Evolutionary conservation across 2,888 invertebrate species (phyloP).

Genomic region (Xanthia togata): DNA sequence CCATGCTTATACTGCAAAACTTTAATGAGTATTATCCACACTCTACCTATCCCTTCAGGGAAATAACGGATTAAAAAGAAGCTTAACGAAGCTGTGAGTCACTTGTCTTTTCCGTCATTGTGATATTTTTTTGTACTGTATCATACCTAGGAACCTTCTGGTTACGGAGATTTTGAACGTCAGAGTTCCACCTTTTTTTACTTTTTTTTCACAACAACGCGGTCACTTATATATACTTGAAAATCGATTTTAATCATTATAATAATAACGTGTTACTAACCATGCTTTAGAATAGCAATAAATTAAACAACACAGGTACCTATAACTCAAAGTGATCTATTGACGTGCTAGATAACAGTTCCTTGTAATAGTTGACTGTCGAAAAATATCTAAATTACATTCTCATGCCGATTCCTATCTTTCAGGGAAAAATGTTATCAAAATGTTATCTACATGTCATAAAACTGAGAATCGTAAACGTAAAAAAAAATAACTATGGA

Average conservation of each 20-base stretch:
- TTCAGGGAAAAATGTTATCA: neutral
- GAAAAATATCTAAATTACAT: slow-evolving; percentile 28
- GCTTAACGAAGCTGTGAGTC: too few relatives aligned
- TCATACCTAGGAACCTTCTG: too few relatives aligned
- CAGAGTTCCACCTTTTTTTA: too few relatives aligned
- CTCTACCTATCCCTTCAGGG: too few relatives aligned
- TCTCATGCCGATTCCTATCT: slow-evolving; percentile 22
- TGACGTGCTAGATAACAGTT: slow-evolving; percentile 13
- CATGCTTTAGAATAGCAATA: neutral
- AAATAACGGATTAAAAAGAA: too few relatives aligned
- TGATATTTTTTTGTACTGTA: too few relatives aligned
- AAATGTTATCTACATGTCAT: slow-evolving; percentile 9
- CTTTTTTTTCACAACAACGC: too few relatives aligned
- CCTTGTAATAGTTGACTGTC: slow-evolving; percentile 10
- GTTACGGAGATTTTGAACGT: too few relatives aligned
- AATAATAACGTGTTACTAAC: neutral
- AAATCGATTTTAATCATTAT: neutral
- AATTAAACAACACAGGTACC: neutral
- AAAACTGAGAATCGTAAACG: neutral
- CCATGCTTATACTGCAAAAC: neutral
- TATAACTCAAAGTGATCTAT: neutral
- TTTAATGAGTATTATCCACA: too few relatives aligned
- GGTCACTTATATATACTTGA: neutral
- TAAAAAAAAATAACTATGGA: neutral
- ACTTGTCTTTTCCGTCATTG: too few relatives aligned